Percentiles rank a stretch among this genome's conserved stretches.
phyloP scores from a whole-genome alignment of 2,888 invertebrate species.

The Cacoxenus indagator region DNA sequence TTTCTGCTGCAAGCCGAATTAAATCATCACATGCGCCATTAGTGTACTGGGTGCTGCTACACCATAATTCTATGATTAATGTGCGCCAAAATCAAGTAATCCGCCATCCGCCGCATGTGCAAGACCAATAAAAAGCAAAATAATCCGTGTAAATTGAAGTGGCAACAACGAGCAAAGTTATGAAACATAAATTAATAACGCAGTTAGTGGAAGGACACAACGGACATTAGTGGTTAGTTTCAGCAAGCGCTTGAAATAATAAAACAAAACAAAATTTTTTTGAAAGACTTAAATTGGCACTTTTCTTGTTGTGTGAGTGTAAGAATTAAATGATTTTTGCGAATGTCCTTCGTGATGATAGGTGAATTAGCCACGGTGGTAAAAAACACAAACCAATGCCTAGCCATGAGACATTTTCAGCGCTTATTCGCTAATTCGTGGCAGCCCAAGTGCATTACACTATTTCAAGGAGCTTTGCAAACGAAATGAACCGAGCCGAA shows the following conservation, averaged over 20 bases:
- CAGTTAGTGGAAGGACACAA: background rate
- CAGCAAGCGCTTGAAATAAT: background rate
- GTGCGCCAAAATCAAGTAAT: background rate
- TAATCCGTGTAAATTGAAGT: background rate
- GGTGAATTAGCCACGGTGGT: constrained; percentile 45
- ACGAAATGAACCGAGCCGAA: background rate
- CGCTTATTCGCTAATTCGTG: background rate
- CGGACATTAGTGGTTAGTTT: background rate
- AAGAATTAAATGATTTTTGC: constrained; percentile 38
- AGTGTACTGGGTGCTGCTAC: background rate
- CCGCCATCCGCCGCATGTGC: background rate
- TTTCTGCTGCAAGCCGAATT: too few species aligned
- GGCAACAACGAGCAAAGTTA: background rate
- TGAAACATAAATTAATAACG: background rate
- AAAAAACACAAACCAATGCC: constrained; percentile 10
- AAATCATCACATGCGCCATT: too few species aligned
- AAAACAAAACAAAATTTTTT: too few species aligned
- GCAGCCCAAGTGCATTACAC: constrained; percentile 12
- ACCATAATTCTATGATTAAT: background rate
- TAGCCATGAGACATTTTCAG: constrained; percentile 52
- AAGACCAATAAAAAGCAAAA: background rate
- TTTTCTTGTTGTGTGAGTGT: too few species aligned
- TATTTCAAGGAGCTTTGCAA: background rate
- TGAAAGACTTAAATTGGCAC: too few species aligned
- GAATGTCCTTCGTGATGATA: constrained; percentile 48